Evolutionary conservation across 2,113 vertebrate species (phyloP), one percentile per base, ranked within the genome.

Genomic region (Chaetura pelagica): DNA sequence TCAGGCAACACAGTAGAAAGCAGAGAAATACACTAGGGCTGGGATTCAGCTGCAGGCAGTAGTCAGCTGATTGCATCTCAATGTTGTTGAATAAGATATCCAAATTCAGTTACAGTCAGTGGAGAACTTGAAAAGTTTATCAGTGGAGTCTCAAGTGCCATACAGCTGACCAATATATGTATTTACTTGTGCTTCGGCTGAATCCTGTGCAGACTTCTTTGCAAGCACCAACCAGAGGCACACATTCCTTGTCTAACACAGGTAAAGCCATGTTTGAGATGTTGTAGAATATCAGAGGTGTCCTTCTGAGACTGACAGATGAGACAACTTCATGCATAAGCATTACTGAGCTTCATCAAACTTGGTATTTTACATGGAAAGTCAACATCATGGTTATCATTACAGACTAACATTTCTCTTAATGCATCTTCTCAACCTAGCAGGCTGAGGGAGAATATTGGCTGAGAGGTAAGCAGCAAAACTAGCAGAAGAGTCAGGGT

Each of bases 381-480:
- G 34, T 51, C 46, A 34, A 48, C 12, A 42, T 62, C 46, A 40
- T 32, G 0, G 0, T 58, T 82, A 79, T 19, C 0, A 0, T 20
- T 86, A 40, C 32, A 62, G n/a, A 32, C 7, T 57, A 34, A 63
- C 13, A 63, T 51, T 67, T 80, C 32, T 67, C 12, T 38, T 82
- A 81, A 42, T 42, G 10, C 7, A 63, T 51, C 7, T 62, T 57
- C 68, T 79, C 35, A 72, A 2, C 3, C 6, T 12, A 79, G 15
- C 1, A 14, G 46, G n/a, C 20, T 76, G 75, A 64, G 17, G n/a
- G 30, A 66, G 18, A 82, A 57, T 32, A 15, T 2, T 27, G 35
- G 4, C 40, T 87, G 52, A 79, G 32, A 67, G 3, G 3, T 10
- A 27, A 49, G 19, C 18, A 42, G 23, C 57, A 63, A 19, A 68